Evolutionary conservation across 2,797 vertebrate genomes (phyloP).

Genomic region (Rhincodon typus): DNA sequence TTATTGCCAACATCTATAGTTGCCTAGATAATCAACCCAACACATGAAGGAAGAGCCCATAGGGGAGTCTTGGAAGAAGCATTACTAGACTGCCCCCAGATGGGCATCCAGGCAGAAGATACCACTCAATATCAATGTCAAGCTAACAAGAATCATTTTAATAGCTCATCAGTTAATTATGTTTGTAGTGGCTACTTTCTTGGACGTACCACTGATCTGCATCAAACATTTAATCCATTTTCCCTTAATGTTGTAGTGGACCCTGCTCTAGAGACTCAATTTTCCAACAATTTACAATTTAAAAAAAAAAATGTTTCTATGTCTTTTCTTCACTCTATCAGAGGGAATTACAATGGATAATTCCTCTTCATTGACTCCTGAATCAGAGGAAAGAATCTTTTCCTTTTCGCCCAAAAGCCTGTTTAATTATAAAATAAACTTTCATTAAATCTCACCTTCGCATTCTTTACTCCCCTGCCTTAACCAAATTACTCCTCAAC

Average conservation of each 20-base stretch:
- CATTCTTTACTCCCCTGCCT: neutral
- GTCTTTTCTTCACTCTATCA: neutral
- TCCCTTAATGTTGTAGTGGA: neutral
- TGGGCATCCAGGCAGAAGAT: neutral
- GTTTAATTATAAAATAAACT: neutral
- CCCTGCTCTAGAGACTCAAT: neutral
- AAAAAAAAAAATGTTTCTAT: neutral
- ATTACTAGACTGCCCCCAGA: neutral
- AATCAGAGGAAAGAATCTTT: neutral
- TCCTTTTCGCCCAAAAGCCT: neutral
- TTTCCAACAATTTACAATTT: neutral
- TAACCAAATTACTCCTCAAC: neutral
- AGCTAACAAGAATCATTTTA: neutral
- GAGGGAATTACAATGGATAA: neutral
- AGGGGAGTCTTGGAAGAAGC: neutral
- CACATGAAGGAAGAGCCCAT: too few relatives aligned
- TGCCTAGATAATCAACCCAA: neutral
- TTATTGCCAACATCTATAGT: neutral
- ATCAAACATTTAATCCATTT: neutral
- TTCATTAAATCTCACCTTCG: neutral
- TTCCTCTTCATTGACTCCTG: neutral
- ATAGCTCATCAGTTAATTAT: neutral
- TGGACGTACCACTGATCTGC: neutral
- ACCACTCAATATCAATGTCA: neutral
- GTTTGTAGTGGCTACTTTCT: neutral